These are phyloP conservation scores for Myathropa florea DNA, from an alignment of 2,888 invertebrate genomes.

Conservation along the genomic window DNA sequence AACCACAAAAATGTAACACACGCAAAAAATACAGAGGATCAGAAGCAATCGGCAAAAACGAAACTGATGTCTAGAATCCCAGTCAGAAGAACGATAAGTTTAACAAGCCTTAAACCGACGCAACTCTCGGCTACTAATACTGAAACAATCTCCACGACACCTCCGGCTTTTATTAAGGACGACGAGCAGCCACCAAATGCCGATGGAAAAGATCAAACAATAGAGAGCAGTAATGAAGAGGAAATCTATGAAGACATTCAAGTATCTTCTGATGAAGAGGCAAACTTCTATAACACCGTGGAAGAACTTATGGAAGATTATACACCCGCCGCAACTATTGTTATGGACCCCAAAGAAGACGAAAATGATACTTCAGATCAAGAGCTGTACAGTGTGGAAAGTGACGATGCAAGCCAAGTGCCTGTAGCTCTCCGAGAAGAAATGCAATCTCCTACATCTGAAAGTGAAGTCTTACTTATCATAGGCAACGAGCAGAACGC, in stretches of 20 bases:
- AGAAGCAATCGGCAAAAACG: not conserved
- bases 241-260: constrained; percentile 76
- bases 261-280: constrained; percentile 71
- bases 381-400: constrained; percentile 75
- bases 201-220: not conserved
- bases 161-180: not conserved
- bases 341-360: constrained; percentile 35
- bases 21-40: not conserved
- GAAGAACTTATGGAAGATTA: constrained; percentile 20
- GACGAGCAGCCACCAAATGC: not conserved
- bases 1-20: not conserved
- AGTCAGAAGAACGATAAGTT: constrained; percentile 73
- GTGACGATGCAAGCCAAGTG: constrained; percentile 71
- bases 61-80: constrained; percentile 76
- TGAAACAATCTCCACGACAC: not conserved
- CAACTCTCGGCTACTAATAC: not conserved
- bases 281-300: constrained; percentile 54
- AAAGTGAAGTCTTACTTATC: constrained; percentile 73
- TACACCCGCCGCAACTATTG: not conserved
- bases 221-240: constrained; percentile 70
- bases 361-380: constrained; percentile 73
- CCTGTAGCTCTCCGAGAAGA: constrained; percentile 40
- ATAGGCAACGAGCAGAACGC: constrained; percentile 50
- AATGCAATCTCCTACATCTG: constrained; percentile 72
- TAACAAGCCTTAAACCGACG: constrained; percentile 72